Evolutionary conservation across 2,113 vertebrate species (phyloP), one percentile per base, ranked within the genome.

Genomic region (Saimiri boliviensis): DNA sequence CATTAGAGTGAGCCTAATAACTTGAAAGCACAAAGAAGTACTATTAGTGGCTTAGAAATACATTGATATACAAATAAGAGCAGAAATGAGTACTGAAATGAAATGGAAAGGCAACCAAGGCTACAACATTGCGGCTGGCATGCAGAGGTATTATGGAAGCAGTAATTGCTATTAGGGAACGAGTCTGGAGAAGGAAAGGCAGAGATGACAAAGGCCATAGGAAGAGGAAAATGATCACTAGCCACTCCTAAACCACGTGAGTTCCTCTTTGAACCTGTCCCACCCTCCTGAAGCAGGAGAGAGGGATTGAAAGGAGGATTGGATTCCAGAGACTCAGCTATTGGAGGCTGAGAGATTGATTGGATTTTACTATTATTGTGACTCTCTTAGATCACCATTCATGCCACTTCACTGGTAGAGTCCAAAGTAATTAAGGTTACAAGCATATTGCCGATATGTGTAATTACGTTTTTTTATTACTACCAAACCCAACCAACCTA

Each of bases 21-120:
- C n/a, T 85, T 77, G 42, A 92, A 95, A 76, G 35, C 85, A 52
- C 9, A 77, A 83, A 32, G 23, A 54, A 89, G 66, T 92, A 21
- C 60, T 96, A 70, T 95, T 93, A 95, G 86, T 94, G 88, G 21
- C 54, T 84, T 92, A 95, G 87, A 68, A 90, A 93, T 54, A 89
- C 25, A 86, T 10, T 95, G 47, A 68, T 92, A 76, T 84, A 87
- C 42, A 96, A 86, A n/a, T 80, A 90, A 95, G 56, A 66, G 37
- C 14, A 91, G 54, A 94, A 84, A 83, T 45, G 35, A 85, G 54
- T 88, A 25, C 60, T 58, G 37, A 42, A 82, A 83, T 86, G 35
- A 54, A 82, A 80, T 84, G 88, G 74, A 83, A 93, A 94, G 88
- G 14, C 40, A 79, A 71, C 89, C 66, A 83, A 70, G 71, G 12